phyloP scores from a whole-genome alignment of 2,113 vertebrate species.

The Gopherus evgoodei region DNA sequence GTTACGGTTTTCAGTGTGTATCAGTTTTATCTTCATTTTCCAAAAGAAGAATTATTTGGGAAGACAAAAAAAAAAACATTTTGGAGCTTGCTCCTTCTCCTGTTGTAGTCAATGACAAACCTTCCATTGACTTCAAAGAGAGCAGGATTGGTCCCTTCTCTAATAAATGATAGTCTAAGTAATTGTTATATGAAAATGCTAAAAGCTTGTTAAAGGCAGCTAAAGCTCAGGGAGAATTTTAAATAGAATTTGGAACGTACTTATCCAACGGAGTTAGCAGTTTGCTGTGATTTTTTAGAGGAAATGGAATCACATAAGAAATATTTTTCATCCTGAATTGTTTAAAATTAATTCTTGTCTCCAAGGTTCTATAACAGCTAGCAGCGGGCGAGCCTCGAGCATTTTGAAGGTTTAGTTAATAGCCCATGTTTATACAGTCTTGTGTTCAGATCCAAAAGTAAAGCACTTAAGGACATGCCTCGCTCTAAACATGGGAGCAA shows the following conservation, averaged over 20 bases:
- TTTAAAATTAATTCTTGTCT: slow-evolving; percentile 4
- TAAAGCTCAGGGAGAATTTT: not conserved
- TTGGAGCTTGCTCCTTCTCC: not conserved
- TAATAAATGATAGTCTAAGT: not conserved
- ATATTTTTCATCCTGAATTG: not conserved
- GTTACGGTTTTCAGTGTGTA: not conserved
- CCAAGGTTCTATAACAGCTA: not conserved
- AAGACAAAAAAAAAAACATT: not conserved
- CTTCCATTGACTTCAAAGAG: not conserved
- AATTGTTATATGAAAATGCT: not conserved
- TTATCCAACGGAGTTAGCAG: not conserved
- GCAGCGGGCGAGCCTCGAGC: not conserved
- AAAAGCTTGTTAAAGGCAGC: not conserved
- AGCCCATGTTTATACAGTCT: not conserved
- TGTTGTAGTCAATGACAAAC: not conserved
- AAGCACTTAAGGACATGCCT: not conserved
- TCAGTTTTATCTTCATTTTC: not conserved
- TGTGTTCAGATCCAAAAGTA: not conserved
- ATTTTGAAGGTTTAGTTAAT: not conserved
- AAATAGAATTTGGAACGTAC: not conserved
- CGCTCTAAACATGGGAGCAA: not conserved
- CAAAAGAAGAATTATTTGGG: not conserved
- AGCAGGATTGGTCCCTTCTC: no score
- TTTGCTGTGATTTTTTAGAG: not conserved
- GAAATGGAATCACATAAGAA: not conserved